Base-by-base conservation (phyloP, 1,140 invertebrate genomes). In the Neodiprion pinetum region DNA sequence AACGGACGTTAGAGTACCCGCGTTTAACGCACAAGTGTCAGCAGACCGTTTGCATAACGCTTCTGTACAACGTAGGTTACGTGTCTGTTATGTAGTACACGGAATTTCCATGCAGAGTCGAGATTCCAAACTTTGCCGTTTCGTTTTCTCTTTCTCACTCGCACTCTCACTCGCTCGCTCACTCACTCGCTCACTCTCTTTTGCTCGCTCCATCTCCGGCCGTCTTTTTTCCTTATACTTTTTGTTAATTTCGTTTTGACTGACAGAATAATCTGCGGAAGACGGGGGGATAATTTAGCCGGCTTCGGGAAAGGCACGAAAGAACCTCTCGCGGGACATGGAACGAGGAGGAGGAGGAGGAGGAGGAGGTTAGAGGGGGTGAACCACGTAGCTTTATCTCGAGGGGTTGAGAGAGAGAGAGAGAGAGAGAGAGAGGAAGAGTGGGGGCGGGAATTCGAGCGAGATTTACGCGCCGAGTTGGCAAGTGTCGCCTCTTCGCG, bases 221-320 rank as follows among this genome's bases (percentile, higher is more conserved):
- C 66, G 48, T 67, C 28, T 72, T 73, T 28, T 48, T 67, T 68
- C 7, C 47, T 14, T 21, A 21, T 65, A 65, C n/a, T 70, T 71
- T 80, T 80, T 79, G 70, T 73, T 77, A 80, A 80, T 79, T 81
- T 76, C 48, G 71, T 70, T 67, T 72, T 80, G 77, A 79, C 79
- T 79, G 78, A 73, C 72, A 76, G 75, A 73, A 77, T 79, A 76
- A 79, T 79, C 75, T 76, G 74, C 71, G 50, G 66, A 50, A 71
- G 78, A 76, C 67, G 75, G 74, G 48, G 70, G 70, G 80, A 80
- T 78, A 79, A 81, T 76, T 80, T 74, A 71, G 76, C 74, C 68
- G 70, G 53, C 10, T 71, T 69, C 67, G 21, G 28, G 40, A 69
- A 69, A 47, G 69, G 40, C 75, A 53, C 49, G 72, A 70, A 78